These are phyloP conservation scores for Campaea margaritaria DNA, from an alignment of 2,888 invertebrate genomes.

Conservation along the genomic window DNA sequence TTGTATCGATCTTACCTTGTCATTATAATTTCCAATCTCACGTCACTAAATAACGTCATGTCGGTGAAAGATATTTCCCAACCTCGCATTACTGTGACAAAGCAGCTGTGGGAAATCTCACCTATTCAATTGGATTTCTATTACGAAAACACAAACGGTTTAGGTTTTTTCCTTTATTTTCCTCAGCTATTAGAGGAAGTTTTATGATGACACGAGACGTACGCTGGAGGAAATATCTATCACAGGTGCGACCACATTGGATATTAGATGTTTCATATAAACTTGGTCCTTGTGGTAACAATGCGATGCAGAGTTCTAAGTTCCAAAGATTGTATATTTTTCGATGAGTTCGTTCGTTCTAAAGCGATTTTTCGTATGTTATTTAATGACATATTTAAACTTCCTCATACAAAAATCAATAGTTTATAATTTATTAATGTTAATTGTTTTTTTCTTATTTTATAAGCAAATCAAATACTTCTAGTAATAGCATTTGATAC, in stretches of 20 bases:
- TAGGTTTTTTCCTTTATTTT: conserved; percentile 31
- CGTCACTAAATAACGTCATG: too few relatives aligned
- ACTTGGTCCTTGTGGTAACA: conserved; percentile 14
- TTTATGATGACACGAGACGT: conserved; percentile 38
- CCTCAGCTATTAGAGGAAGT: conserved; percentile 26
- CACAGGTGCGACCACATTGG: conserved; percentile 38
- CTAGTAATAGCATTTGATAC: too few relatives aligned
- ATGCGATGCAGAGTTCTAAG: conserved; percentile 5
- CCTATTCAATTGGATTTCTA: conserved; percentile 22
- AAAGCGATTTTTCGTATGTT: too few relatives aligned
- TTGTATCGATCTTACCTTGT: too few relatives aligned
- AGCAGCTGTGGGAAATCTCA: conserved; percentile 10
- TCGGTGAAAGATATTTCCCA: background rate
- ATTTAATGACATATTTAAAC: too few relatives aligned
- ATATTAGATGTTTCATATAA: conserved; percentile 37
- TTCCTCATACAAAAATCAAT: too few relatives aligned
- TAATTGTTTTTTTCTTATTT: too few relatives aligned
- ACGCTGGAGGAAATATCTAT: conserved; percentile 36
- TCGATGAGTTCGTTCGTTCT: too few relatives aligned
- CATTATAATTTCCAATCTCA: too few relatives aligned
- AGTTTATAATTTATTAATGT: too few relatives aligned
- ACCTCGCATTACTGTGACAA: background rate
- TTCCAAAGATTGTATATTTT: background rate
- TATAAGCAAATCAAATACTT: too few relatives aligned
- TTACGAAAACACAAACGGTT: conserved; percentile 24